Evolutionary conservation across 2,113 vertebrate genomes (phyloP).

Genomic region (Protobothrops mucrosquamatus): DNA sequence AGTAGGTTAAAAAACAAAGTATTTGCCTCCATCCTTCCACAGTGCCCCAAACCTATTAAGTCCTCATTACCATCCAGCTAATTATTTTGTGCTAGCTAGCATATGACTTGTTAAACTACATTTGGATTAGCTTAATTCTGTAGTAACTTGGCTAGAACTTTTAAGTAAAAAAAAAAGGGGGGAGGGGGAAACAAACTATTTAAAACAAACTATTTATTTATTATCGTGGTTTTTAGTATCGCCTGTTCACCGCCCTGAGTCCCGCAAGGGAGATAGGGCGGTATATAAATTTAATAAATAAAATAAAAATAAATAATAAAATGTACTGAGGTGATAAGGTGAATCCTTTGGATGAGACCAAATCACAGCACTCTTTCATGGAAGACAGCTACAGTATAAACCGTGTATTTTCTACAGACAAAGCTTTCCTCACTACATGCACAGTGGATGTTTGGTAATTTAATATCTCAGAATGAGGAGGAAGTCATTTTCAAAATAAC

Average conservation of each 20-base stretch:
- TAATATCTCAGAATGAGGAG: slow-evolving; percentile 29
- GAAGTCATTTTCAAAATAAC: slow-evolving; percentile 8
- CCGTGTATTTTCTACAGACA: slow-evolving; percentile 9
- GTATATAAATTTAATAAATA: no score
- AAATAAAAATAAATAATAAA: no score
- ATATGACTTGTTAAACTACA: slow-evolving; percentile 60
- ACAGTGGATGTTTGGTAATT: slow-evolving; percentile 29
- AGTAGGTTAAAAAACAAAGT: slow-evolving; percentile 69
- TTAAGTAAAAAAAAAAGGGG: slow-evolving; percentile 33
- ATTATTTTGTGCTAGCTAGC: slow-evolving; percentile 69
- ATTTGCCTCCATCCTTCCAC: slow-evolving; percentile 62
- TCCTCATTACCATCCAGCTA: slow-evolving; percentile 66
- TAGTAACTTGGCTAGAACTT: slow-evolving; percentile 55
- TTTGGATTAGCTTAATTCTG: slow-evolving; percentile 46
- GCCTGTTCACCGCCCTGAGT: no score
- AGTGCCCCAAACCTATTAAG: slow-evolving; percentile 54
- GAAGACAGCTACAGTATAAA: slow-evolving; percentile 1
- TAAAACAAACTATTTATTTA: no score
- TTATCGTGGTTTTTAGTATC: no score
- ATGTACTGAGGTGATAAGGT: not conserved
- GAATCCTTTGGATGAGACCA: slow-evolving; percentile 36
- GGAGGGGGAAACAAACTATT: not conserved
- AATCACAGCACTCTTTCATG: slow-evolving; percentile 24
- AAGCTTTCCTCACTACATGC: not conserved
- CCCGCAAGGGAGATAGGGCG: no score